Conservation (phyloP, 2,113 vertebrate genomes). For the Amblyornis subalaris region DNA sequence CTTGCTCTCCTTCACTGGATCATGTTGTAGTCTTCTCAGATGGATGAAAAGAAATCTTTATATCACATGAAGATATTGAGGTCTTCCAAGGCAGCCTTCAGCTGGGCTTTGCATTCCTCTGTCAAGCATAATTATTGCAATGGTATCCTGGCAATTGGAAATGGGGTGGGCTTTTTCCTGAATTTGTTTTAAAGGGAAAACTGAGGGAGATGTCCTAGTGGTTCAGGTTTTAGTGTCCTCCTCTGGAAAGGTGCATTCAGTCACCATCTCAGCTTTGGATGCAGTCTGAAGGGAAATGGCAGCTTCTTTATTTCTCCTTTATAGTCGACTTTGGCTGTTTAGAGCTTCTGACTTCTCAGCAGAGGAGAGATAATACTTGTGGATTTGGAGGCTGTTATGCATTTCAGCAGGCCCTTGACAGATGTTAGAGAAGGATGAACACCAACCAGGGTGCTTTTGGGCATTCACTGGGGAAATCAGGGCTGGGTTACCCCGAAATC, state of each 20-base stretch:
- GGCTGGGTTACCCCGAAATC: background rate
- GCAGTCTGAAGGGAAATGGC: background rate
- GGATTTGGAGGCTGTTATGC: background rate
- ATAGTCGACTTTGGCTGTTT: background rate
- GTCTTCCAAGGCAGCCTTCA: background rate
- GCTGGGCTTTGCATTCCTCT: background rate
- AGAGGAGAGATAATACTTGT: background rate
- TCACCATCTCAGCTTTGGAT: background rate
- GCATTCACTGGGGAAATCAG: background rate
- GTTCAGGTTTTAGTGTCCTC: background rate
- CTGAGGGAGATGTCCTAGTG: background rate
- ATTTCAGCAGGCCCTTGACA: background rate
- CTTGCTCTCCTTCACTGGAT: background rate
- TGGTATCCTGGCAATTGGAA: background rate
- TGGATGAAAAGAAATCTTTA: background rate
- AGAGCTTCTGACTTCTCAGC: background rate
- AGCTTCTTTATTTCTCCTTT: background rate
- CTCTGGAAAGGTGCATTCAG: background rate
- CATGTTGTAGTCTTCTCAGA: background rate
- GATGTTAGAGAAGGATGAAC: background rate
- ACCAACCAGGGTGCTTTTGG: accelerated
- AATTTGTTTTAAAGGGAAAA: background rate
- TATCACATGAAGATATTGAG: background rate
- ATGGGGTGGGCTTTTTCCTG: background rate
- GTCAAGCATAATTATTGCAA: background rate